Conservation (phyloP, 1,140 invertebrate genomes). For the Oedothorax gibbosus region DNA sequence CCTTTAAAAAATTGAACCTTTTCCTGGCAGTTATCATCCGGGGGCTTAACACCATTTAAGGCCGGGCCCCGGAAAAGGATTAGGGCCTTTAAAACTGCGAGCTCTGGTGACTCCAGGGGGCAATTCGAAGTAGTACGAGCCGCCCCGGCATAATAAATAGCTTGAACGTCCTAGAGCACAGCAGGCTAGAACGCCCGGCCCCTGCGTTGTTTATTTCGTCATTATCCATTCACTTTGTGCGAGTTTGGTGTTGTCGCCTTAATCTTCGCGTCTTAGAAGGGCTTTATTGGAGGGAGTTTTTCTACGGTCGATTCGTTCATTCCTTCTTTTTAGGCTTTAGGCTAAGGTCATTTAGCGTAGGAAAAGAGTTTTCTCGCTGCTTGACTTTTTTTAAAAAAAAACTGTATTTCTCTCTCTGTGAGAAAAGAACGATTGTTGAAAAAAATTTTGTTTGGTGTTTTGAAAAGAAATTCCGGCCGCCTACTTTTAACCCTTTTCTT, state of each 20-base stretch:
- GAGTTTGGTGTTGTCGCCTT: conserved; percentile 16
- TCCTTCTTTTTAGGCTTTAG: conserved; percentile 1
- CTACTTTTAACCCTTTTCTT: too few species aligned
- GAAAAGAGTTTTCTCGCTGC: conserved; percentile 23
- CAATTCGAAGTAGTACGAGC: conserved; percentile 13
- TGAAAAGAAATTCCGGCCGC: too few species aligned
- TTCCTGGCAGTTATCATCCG: conserved; percentile 37
- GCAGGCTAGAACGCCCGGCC: background rate
- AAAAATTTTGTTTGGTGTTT: too few species aligned
- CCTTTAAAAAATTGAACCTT: conserved; percentile 27
- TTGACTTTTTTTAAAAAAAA: background rate
- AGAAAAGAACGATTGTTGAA: too few species aligned
- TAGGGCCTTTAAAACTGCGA: conserved; percentile 40
- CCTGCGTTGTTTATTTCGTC: conserved; percentile 45
- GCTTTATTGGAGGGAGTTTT: background rate
- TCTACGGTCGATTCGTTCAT: background rate
- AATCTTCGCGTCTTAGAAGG: conserved; percentile 44
- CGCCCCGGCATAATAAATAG: conserved; percentile 39
- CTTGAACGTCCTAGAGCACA: conserved; percentile 8
- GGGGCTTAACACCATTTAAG: conserved; percentile 46
- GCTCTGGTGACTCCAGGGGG: conserved; percentile 30
- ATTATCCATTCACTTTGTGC: conserved; percentile 46
- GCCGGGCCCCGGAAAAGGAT: background rate
- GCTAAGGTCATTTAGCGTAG: conserved; percentile 28
- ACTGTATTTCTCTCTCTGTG: too few species aligned